phyloP scores from a whole-genome alignment of 2,888 invertebrate genomes.

The Syritta pipiens region DNA sequence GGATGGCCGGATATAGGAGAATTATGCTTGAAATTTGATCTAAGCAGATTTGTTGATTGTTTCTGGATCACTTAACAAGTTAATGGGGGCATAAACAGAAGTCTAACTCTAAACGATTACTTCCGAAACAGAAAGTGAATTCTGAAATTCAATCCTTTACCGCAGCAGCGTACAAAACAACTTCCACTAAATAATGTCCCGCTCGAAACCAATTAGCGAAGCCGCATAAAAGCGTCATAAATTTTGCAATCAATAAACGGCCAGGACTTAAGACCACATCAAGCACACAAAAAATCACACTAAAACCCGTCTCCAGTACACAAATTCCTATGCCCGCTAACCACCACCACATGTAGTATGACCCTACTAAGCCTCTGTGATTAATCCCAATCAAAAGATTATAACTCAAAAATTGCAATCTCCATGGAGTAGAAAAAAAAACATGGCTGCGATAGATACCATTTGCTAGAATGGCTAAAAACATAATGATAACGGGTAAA shows the following conservation, averaged over 20 bases:
- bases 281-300: no score
- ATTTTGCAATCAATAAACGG: background rate
- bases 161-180: background rate
- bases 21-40: conserved; percentile 1
- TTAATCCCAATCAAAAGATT: background rate
- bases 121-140: no score
- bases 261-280: no score
- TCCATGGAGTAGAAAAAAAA: background rate
- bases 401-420: conserved; percentile 1
- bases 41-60: background rate
- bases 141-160: no score
- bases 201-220: conserved; percentile 19
- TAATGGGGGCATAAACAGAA: no score
- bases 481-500: background rate
- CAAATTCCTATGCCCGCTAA: background rate
- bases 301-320: no score
- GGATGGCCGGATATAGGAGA: background rate
- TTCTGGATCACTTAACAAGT: background rate
- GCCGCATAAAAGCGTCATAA: conserved; percentile 12
- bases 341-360: background rate
- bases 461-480: no score
- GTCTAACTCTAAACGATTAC: no score
- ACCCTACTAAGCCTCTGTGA: no score
- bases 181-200: background rate
- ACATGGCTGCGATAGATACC: background rate